A percentile compares a stretch with the other conserved stretches of the same genome.
Conservation (phyloP, 2,888 invertebrate species). For the Eristalinus aeneus region DNA sequence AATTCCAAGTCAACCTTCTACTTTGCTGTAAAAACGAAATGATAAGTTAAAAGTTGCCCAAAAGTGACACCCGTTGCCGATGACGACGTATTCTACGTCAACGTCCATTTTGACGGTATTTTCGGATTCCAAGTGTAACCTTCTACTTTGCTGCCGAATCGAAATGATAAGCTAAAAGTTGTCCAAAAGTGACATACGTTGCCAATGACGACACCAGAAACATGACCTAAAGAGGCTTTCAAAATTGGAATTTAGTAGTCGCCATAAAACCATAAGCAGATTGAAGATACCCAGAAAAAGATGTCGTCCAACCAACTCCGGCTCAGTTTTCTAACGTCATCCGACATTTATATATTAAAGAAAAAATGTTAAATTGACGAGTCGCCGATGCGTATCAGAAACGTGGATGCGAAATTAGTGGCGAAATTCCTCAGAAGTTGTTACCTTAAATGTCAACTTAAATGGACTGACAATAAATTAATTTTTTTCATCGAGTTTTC, state of each 20-base stretch:
- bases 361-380: background rate
- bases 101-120: no score
- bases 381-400: background rate
- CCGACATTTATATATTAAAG: background rate
- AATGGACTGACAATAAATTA: no score
- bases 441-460: background rate
- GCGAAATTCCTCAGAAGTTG: background rate
- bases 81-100: no score
- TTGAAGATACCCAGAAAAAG: background rate
- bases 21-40: no score
- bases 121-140: no score
- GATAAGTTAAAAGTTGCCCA: no score
- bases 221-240: background rate
- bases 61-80: no score
- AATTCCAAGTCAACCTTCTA: no score
- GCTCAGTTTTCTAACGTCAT: background rate
- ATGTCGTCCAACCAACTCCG: no score
- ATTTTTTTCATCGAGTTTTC: background rate
- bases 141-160: background rate
- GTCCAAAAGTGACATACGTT: no score
- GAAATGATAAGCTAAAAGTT: background rate
- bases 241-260: background rate
- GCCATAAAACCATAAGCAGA: background rate
- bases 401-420: background rate
- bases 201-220: background rate